phyloP scores from a whole-genome alignment of 2,888 invertebrate genomes.

The Standfussiana lucernea region DNA sequence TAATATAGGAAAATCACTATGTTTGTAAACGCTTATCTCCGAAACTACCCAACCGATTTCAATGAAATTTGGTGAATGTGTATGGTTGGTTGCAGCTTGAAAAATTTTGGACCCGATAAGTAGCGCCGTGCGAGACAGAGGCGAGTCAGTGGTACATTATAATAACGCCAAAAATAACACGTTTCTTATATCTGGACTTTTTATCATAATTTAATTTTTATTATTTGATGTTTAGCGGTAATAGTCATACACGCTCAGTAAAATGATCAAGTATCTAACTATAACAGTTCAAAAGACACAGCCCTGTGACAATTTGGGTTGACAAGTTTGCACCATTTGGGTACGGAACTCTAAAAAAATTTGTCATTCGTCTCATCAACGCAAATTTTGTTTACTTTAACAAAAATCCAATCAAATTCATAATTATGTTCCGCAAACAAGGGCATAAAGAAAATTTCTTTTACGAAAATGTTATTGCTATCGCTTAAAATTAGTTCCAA shows the following conservation, averaged over 20 bases:
- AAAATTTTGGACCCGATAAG: no score
- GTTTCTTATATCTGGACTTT: background rate
- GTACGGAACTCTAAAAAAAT: background rate
- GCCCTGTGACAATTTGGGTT: no score
- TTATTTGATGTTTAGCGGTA: background rate
- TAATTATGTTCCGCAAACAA: constrained; percentile 59
- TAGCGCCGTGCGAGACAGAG: background rate
- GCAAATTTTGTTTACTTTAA: constrained; percentile 45
- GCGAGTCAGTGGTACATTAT: no score
- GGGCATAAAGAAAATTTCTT: constrained; percentile 30
- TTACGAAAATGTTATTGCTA: constrained; percentile 30
- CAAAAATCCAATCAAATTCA: constrained; percentile 54
- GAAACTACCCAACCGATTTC: background rate
- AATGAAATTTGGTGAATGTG: background rate
- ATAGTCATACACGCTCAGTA: no score
- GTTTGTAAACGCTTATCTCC: background rate
- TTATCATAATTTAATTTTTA: background rate
- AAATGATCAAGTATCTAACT: background rate
- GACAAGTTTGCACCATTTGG: background rate
- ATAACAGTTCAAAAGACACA: background rate
- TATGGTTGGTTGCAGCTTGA: background rate
- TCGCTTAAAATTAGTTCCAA: constrained; percentile 37
- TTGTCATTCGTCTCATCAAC: constrained; percentile 46
- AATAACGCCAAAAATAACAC: no score
- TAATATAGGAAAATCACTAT: no score